Percentiles rank a stretch among this genome's conserved stretches.
These are phyloP conservation scores for Oryzaephilus surinamensis DNA, from an alignment of 1,140 invertebrate species.

Conservation along the genomic window DNA sequence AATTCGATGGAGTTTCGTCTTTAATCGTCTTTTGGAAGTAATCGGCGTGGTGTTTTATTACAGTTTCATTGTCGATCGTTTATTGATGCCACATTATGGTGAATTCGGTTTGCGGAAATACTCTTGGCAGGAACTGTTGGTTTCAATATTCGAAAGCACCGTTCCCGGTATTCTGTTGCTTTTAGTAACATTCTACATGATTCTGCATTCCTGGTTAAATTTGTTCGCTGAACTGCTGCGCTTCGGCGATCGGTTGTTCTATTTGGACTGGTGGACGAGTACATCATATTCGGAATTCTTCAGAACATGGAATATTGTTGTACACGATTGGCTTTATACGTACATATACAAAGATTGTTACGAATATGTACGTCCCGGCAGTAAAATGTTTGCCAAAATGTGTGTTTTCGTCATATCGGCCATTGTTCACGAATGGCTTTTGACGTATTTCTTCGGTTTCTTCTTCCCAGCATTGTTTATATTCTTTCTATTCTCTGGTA, in stretches of 20 bases:
- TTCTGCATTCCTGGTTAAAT: slow-evolving; percentile 84
- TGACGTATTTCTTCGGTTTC: slow-evolving; percentile 66
- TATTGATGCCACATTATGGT: slow-evolving; percentile 58
- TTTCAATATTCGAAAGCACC: slow-evolving; percentile 54
- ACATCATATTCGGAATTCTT: slow-evolving; percentile 72
- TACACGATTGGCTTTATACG: slow-evolving; percentile 86
- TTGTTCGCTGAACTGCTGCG: slow-evolving; percentile 74
- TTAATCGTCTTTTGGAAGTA: slow-evolving; percentile 62
- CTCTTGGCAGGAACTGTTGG: slow-evolving; percentile 12
- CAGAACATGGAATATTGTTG: slow-evolving; percentile 85
- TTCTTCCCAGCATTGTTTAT: slow-evolving; percentile 80
- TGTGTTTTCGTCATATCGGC: slow-evolving; percentile 44
- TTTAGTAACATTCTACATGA: slow-evolving; percentile 69
- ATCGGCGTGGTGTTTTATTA: slow-evolving; percentile 64
- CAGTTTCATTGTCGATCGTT: slow-evolving; percentile 67
- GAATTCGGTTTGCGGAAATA: slow-evolving; percentile 49
- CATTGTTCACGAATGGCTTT: slow-evolving; percentile 57
- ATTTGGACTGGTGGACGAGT: slow-evolving; percentile 93
- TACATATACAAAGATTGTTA: slow-evolving; percentile 86
- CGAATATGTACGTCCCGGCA: slow-evolving; percentile 41
- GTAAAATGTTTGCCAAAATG: slow-evolving; percentile 42
- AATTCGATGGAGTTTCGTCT: slow-evolving; percentile 66
- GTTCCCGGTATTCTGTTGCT: slow-evolving; percentile 64
- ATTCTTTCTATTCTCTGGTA: slow-evolving; percentile 51
- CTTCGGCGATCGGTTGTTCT: slow-evolving; percentile 80